Evolutionary conservation across 1,140 invertebrate species (phyloP).

Genomic region (Reticulitermes speratus): DNA sequence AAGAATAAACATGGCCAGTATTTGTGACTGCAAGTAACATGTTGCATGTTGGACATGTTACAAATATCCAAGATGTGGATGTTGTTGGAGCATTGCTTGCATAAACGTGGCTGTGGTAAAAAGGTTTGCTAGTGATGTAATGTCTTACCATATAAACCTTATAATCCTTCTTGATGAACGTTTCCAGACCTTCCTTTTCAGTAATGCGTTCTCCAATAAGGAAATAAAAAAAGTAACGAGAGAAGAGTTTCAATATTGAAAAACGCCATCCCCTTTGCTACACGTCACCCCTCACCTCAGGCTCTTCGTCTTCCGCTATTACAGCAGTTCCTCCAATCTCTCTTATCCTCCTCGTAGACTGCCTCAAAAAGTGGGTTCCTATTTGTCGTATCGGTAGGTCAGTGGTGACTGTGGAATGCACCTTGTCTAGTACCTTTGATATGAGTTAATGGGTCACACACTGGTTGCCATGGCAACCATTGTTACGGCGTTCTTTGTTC

Average conservation of each 20-base stretch:
- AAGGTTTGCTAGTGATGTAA: conserved; percentile 28
- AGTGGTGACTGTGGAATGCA: no score
- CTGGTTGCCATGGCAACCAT: no score
- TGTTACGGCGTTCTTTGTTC: no score
- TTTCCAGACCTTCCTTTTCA: conserved; percentile 20
- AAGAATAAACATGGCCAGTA: background rate
- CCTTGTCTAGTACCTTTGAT: no score
- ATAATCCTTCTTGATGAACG: conserved; percentile 33
- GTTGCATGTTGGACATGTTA: background rate
- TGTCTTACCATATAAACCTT: conserved; percentile 32
- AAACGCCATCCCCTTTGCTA: background rate
- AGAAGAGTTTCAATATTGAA: conserved; percentile 29
- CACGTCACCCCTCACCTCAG: background rate
- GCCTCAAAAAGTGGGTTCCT: background rate
- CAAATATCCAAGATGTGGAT: background rate
- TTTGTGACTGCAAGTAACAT: background rate
- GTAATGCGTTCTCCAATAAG: conserved; percentile 34
- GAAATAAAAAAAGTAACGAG: conserved; percentile 30
- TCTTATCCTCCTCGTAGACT: background rate
- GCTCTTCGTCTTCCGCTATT: conserved; percentile 9
- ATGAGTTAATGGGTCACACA: no score
- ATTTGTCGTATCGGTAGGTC: background rate
- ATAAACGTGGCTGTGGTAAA: background rate
- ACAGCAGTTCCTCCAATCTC: background rate
- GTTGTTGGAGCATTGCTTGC: background rate